Conservation (phyloP, 2,888 invertebrate genomes). For the Agriotes lineatus region DNA sequence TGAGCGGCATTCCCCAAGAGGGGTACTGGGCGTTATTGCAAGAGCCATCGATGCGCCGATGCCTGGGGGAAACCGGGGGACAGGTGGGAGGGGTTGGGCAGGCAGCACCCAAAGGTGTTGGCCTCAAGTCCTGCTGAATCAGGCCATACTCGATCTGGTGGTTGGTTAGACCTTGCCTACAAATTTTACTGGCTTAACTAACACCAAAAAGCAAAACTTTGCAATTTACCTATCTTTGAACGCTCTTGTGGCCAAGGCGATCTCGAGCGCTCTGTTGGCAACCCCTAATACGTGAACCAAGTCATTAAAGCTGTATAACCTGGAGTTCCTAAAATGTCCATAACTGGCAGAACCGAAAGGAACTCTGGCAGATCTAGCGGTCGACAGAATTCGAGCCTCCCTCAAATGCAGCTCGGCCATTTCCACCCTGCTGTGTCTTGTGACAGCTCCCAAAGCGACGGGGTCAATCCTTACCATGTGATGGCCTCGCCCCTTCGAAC, state of each 20-base stretch:
- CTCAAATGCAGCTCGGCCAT: constrained; percentile 63
- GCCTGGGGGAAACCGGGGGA: constrained; percentile 66
- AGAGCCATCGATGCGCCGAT: constrained; percentile 81
- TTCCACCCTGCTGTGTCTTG: constrained; percentile 57
- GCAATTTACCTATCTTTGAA: constrained; percentile 65
- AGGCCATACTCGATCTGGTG: constrained; percentile 66
- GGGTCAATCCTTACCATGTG: constrained; percentile 35
- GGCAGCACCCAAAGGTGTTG: constrained; percentile 63
- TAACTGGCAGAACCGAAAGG: constrained; percentile 63
- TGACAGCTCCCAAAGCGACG: constrained; percentile 50
- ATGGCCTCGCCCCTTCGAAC: constrained; percentile 28
- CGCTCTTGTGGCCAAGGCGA: constrained; percentile 68
- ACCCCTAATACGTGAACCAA: constrained; percentile 64
- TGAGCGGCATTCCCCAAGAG: constrained; percentile 79
- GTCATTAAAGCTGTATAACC: constrained; percentile 61
- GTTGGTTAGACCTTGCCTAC: constrained; percentile 65
- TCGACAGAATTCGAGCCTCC: constrained; percentile 60
- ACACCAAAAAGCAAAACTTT: not conserved
- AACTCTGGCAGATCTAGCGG: constrained; percentile 63
- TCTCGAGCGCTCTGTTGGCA: constrained; percentile 67
- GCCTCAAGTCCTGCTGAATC: constrained; percentile 64
- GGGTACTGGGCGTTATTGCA: constrained; percentile 83
- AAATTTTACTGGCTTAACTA: not conserved
- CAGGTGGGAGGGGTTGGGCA: constrained; percentile 66
- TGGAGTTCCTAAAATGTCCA: constrained; percentile 64